Percentiles rank a stretch among this genome's conserved stretches.
Conservation (phyloP, 1,140 invertebrate species). For the Eupristina koningsbergeri region DNA sequence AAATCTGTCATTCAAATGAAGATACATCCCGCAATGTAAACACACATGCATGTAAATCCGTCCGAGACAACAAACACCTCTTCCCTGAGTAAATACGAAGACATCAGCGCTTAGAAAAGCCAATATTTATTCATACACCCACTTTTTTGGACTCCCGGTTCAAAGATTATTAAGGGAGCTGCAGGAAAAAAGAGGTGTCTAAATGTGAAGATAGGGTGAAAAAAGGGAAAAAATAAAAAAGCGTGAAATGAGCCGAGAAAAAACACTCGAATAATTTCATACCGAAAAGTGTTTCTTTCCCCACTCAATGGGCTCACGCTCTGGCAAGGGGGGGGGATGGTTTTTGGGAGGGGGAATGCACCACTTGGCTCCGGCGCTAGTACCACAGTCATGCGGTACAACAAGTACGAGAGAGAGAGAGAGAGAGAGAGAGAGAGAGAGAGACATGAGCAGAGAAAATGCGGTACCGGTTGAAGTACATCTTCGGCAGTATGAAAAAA, state of each 20-base stretch:
- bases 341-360: too few species aligned
- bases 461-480: background rate
- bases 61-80: background rate
- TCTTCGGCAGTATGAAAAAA: background rate
- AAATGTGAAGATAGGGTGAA: background rate
- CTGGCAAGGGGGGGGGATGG: too few species aligned
- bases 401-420: background rate
- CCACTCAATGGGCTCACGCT: background rate
- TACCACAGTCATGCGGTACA: background rate
- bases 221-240: background rate
- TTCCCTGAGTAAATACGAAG: background rate
- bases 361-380: background rate
- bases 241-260: constrained; percentile 30
- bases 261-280: constrained; percentile 38
- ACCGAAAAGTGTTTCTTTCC: constrained; percentile 1
- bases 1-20: background rate
- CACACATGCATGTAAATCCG: background rate
- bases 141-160: background rate
- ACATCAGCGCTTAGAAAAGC: background rate
- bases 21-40: background rate
- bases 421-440: constrained; percentile 1
- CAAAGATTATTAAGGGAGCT: background rate
- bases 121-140: background rate
- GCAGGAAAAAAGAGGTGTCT: background rate
- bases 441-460: too few species aligned